These are phyloP conservation scores for Drosophila guanche DNA, from an alignment of 1,140 invertebrate species.

Conservation along the genomic window DNA sequence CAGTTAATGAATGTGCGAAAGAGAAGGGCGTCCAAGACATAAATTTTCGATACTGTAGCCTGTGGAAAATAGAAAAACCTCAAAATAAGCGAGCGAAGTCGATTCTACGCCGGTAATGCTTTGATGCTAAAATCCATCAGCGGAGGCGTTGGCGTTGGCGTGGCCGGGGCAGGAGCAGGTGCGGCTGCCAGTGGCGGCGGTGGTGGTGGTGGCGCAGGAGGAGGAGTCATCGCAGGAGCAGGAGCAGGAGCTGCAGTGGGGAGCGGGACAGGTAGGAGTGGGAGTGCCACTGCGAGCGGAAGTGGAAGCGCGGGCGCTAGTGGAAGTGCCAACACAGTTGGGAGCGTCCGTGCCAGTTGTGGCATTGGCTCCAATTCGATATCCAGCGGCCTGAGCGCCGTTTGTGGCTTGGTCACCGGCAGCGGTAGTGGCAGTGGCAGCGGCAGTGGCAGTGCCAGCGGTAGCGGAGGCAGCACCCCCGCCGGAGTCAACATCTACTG, in stretches of 20 bases:
- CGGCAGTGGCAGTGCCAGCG: conserved; percentile 32
- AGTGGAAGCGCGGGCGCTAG: conserved; percentile 4
- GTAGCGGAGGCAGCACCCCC: conserved; percentile 59
- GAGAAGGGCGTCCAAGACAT: neutral
- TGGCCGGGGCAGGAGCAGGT: conserved; percentile 31
- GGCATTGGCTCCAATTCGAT: conserved; percentile 64
- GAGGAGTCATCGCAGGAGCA: conserved; percentile 15
- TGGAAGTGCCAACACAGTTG: too few species aligned
- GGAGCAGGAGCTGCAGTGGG: conserved; percentile 16
- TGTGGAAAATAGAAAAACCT: conserved; percentile 6
- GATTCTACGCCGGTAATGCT: conserved; percentile 73
- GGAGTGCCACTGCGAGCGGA: conserved; percentile 17
- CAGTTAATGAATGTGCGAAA: too few species aligned
- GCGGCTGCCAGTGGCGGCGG: conserved; percentile 49
- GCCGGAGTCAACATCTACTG: conserved; percentile 52
- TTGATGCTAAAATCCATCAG: conserved; percentile 82
- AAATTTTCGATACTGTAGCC: conserved; percentile 6
- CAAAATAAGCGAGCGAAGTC: conserved; percentile 60
- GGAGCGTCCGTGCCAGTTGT: conserved; percentile 47
- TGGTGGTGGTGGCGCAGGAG: conserved; percentile 33
- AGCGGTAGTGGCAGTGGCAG: conserved; percentile 21
- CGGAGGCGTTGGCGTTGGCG: conserved; percentile 60
- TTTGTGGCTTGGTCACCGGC: conserved; percentile 47
- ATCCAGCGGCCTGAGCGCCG: conserved; percentile 60
- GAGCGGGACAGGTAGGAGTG: conserved; percentile 16